These are phyloP conservation scores for Diabrotica virgifera DNA, from an alignment of 1,140 invertebrate species.

Conservation along the genomic window DNA sequence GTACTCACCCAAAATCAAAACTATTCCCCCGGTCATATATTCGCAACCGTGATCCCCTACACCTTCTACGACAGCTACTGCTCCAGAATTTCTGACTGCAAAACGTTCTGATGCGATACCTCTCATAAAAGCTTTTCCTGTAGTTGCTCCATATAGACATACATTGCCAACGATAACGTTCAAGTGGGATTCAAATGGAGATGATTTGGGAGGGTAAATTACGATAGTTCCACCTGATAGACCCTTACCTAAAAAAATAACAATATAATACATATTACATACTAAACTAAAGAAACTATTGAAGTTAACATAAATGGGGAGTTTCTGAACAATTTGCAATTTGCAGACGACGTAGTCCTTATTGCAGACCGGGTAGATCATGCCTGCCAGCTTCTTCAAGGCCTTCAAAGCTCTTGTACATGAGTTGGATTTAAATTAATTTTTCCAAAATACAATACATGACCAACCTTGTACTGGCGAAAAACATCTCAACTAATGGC, in stretches of 20 bases:
- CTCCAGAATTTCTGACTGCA: slow-evolving; percentile 96
- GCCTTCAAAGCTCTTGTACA: too few relatives aligned
- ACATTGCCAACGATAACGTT: slow-evolving; percentile 99
- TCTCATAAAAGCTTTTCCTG: slow-evolving; percentile 90
- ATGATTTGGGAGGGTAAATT: slow-evolving; percentile 87
- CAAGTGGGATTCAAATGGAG: slow-evolving; percentile 80
- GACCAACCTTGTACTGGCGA: too few relatives aligned
- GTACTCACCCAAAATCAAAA: slow-evolving; percentile 81
- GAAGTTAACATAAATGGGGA: too few relatives aligned
- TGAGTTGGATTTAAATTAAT: too few relatives aligned
- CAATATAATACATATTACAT: too few relatives aligned
- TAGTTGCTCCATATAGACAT: slow-evolving; percentile 95
- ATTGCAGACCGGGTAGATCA: too few relatives aligned
- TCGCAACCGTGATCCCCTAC: slow-evolving; percentile 99
- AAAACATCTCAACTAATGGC: too few relatives aligned
- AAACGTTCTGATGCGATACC: slow-evolving; percentile 97
- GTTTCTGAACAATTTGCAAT: too few relatives aligned
- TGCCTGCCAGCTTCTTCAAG: too few relatives aligned
- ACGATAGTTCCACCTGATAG: slow-evolving; percentile 94
- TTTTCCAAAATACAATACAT: too few relatives aligned
- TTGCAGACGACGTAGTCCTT: too few relatives aligned
- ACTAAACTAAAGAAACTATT: too few relatives aligned
- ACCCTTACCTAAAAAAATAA: slow-evolving; percentile 63
- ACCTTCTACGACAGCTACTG: slow-evolving; percentile 84
- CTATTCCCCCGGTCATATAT: slow-evolving; percentile 97